Evolutionary conservation across 2,888 invertebrate genomes (phyloP), one percentile per base, ranked within the genome.

Genomic region (Rhagonycha fulva): DNA sequence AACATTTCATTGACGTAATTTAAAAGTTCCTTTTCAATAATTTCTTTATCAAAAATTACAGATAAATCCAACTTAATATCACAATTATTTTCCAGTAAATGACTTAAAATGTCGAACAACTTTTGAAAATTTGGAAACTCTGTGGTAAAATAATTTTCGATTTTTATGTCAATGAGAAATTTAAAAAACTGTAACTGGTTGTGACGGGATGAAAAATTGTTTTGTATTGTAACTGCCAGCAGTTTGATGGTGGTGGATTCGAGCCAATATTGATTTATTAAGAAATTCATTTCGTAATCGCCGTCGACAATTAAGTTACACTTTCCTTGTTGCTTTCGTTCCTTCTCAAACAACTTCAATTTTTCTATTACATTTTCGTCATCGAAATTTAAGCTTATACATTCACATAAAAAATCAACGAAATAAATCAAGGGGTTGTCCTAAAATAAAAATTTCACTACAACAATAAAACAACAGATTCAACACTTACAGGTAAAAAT

Each of bases 131-230:
- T 71, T 9, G 80, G 79, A 9, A 78, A 14, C 7, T 84, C 83
- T 14, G 87, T 85, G 76, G 85, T 81, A 74, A 93, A 89, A 80
- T 91, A 91, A 77, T 89, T 89, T 32, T 89, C 90, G 80, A 93
- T 90, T 71, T 91, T 89, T 0, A 91, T 89, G 23, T 89, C 88
- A 70, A 90, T 89, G 60, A 94, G 86, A 77, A 90, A 89, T 69
- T 90, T 88, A 2, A 95, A 86, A 79, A 94, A 91, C 81, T 91
- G 89, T 32, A 91, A 89, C 85, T 93, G 93, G 82, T 92, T 90
- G 80, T 89, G 89, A 0, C 91, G 89, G 71, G 93, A 94, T 61
- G 89, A 89, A 79, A 94, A 92, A 80, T 91, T 91, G 76, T 90
- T 87, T 72, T 90, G 90, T 0, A 95, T 84, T 2, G 92, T 90